phyloP scores from a whole-genome alignment of 2,888 invertebrate species.

The Mantis religiosa region DNA sequence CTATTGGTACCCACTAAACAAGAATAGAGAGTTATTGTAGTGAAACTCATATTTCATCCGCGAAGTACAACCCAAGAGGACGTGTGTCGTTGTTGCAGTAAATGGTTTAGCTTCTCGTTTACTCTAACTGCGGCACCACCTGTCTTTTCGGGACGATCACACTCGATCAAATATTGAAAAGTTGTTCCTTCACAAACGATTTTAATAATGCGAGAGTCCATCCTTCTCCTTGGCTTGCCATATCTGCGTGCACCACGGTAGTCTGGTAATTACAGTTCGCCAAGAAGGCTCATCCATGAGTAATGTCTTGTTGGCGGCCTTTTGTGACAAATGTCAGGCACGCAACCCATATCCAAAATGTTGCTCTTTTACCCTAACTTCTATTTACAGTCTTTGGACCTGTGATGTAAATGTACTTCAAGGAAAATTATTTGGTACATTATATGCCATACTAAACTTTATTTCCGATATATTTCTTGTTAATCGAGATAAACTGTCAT shows the following conservation, averaged over 20 bases:
- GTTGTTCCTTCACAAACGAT: conserved; percentile 31
- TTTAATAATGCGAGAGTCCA: conserved; percentile 30
- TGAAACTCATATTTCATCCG: too few species aligned
- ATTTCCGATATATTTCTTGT: too few species aligned
- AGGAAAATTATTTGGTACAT: too few species aligned
- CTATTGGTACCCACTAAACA: too few species aligned
- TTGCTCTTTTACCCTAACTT: neutral
- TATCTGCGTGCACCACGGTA: conserved; percentile 9
- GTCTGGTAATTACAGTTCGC: conserved; percentile 21
- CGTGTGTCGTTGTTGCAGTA: neutral
- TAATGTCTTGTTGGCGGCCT: conserved; percentile 5
- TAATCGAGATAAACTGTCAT: too few species aligned
- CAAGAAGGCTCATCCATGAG: conserved; percentile 12
- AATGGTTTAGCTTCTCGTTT: neutral
- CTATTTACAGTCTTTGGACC: too few species aligned
- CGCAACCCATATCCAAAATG: neutral
- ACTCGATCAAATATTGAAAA: conserved; percentile 32
- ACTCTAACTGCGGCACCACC: conserved; percentile 18
- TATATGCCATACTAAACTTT: too few species aligned
- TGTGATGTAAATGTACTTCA: too few species aligned
- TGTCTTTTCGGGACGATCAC: conserved; percentile 30
- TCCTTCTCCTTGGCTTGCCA: conserved; percentile 14
- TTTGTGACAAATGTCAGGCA: conserved; percentile 11
- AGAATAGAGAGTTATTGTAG: too few species aligned
- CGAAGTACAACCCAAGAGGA: too few species aligned